phyloP scores from a whole-genome alignment of 1,140 invertebrate genomes.

The Formica selysi region DNA sequence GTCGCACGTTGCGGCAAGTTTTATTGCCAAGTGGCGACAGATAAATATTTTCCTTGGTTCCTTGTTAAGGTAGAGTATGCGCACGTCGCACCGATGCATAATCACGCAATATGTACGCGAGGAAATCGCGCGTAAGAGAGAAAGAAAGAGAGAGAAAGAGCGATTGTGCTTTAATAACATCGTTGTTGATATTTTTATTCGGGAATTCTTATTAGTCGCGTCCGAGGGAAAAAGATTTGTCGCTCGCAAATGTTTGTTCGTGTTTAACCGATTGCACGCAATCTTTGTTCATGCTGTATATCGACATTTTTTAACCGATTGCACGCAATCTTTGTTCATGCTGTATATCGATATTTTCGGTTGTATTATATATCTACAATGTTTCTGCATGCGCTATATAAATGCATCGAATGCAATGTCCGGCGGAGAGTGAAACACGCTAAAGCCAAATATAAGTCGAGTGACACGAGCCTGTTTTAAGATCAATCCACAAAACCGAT shows the following conservation, averaged over 20 bases:
- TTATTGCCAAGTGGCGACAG: slow-evolving; percentile 73
- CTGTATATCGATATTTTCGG: slow-evolving; percentile 28
- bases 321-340: slow-evolving; percentile 27
- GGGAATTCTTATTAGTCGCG: slow-evolving; percentile 22
- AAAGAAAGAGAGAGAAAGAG: slow-evolving; percentile 38
- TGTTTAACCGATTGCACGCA: slow-evolving; percentile 37
- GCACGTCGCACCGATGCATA: slow-evolving; percentile 35
- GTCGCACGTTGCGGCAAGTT: slow-evolving; percentile 69
- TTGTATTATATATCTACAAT: slow-evolving; percentile 5
- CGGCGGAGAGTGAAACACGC: slow-evolving; percentile 7
- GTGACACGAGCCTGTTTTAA: slow-evolving; percentile 26
- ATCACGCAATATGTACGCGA: slow-evolving; percentile 16
- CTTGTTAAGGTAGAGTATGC: slow-evolving; percentile 65
- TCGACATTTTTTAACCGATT: slow-evolving; percentile 42
- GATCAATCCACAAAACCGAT: not conserved
- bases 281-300: slow-evolving; percentile 15
- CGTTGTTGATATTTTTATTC: slow-evolving; percentile 71
- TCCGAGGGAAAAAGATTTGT: slow-evolving; percentile 13
- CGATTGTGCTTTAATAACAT: slow-evolving; percentile 70
- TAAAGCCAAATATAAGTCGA: slow-evolving; percentile 15
- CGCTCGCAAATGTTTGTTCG: slow-evolving; percentile 28
- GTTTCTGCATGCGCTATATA: slow-evolving; percentile 7
- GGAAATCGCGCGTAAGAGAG: not conserved
- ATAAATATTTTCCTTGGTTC: slow-evolving; percentile 68
- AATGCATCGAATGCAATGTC: not conserved